Percentiles rank a stretch among this genome's conserved stretches.
These are phyloP conservation scores for Decapterus maruadsi DNA, from an alignment of 2,797 vertebrate genomes.

Conservation along the genomic window DNA sequence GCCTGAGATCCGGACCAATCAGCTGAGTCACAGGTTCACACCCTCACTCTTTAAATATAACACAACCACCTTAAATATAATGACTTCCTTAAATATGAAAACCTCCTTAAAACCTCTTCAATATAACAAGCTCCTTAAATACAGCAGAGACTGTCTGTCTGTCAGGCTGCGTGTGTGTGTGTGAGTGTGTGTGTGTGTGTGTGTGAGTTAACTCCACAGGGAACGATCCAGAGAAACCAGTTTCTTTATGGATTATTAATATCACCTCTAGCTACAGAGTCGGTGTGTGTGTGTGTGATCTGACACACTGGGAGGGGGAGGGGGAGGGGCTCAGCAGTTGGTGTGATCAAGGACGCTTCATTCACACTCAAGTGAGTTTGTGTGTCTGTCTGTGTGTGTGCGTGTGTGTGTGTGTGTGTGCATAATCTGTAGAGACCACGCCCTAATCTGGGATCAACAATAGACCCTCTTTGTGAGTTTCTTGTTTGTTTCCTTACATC, in stretches of 20 bases:
- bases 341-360: conserved; percentile 71
- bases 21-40: too few relatives aligned
- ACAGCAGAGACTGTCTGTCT: conserved; percentile 1
- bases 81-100: too few relatives aligned
- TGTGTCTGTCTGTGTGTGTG: conserved; percentile 3
- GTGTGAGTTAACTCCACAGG: conserved; percentile 46
- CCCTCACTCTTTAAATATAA: too few relatives aligned
- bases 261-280: conserved; percentile 69
- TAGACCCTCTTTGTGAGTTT: conserved; percentile 42
- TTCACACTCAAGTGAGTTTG: conserved; percentile 53
- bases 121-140: too few relatives aligned
- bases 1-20: too few relatives aligned
- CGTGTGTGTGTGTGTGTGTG: not conserved
- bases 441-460: conserved; percentile 72
- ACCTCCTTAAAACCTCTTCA: too few relatives aligned
- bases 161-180: conserved; percentile 13
- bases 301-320: conserved; percentile 25
- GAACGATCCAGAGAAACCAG: conserved; percentile 68
- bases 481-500: conserved; percentile 25
- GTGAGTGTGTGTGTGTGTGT: not conserved
- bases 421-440: conserved; percentile 58
- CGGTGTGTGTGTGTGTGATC: conserved; percentile 52
- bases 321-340: conserved; percentile 48
- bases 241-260: conserved; percentile 79
- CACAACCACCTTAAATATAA: too few relatives aligned